A percentile compares a stretch with the other conserved stretches of the same genome.
Evolutionary conservation across 1,140 invertebrate species (phyloP).

Genomic region (Ips nitidus): DNA sequence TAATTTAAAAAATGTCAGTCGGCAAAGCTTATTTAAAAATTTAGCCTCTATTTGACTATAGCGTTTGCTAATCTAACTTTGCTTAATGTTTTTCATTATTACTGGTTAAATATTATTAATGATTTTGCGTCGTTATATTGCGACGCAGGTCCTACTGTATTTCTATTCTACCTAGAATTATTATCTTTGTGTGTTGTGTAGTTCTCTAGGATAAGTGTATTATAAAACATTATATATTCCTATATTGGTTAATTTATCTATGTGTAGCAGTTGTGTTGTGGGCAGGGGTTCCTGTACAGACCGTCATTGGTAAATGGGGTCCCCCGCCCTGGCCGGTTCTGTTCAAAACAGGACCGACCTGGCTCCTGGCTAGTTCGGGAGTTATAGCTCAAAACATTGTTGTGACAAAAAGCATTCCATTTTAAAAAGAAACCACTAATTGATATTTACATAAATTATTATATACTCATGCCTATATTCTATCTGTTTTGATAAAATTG

Average conservation of each 20-base stretch:
- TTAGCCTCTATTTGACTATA: constrained; percentile 51
- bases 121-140: constrained; percentile 37
- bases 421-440: constrained; percentile 50
- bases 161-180: constrained; percentile 49
- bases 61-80: constrained; percentile 45
- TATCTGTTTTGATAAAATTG: constrained; percentile 55
- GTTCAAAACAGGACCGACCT: constrained; percentile 42
- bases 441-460: constrained; percentile 50
- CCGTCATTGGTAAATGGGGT: constrained; percentile 24
- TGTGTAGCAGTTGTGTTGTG: constrained; percentile 54
- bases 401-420: constrained; percentile 55
- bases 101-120: constrained; percentile 42
- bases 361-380: constrained; percentile 38
- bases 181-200: constrained; percentile 55
- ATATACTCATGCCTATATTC: constrained; percentile 53
- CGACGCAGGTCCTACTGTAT: constrained; percentile 38
- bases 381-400: constrained; percentile 54
- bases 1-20: constrained; percentile 40
- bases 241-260: constrained; percentile 52
- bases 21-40: constrained; percentile 51
- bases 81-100: constrained; percentile 44
- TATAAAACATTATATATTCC: constrained; percentile 52
- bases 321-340: constrained; percentile 39
- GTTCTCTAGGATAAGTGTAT: constrained; percentile 53
- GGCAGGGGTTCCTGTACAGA: constrained; percentile 40